Conservation (phyloP, 2,797 vertebrate species). For the Chelon auratus region DNA sequence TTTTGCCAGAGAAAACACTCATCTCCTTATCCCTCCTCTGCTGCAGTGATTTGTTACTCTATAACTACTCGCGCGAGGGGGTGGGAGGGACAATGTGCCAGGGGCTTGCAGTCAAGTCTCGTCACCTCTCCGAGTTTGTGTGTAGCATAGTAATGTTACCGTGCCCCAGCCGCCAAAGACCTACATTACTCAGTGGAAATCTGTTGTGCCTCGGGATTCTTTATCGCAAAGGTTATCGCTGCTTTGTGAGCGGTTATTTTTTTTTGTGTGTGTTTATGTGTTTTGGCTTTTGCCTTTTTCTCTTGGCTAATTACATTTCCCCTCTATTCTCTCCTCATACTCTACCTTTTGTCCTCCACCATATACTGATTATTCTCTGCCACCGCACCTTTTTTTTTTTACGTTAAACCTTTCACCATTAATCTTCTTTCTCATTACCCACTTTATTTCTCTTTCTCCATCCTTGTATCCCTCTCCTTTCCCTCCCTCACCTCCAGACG, state of each 20-base stretch:
- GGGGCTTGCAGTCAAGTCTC: slow-evolving; percentile 37
- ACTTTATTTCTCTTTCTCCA: neutral
- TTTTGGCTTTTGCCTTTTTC: slow-evolving; percentile 47
- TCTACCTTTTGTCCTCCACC: slow-evolving; percentile 40
- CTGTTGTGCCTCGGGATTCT: slow-evolving; percentile 57
- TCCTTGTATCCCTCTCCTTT: neutral
- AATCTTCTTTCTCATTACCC: slow-evolving; percentile 14
- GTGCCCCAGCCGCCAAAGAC: slow-evolving; percentile 69
- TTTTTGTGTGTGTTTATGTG: slow-evolving; percentile 18
- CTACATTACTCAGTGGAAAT: slow-evolving; percentile 67
- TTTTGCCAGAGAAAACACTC: slow-evolving; percentile 61
- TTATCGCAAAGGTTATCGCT: slow-evolving; percentile 78
- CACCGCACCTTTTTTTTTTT: slow-evolving; percentile 20
- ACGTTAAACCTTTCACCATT: slow-evolving; percentile 28
- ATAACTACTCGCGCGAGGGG: slow-evolving; percentile 41
- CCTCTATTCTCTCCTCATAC: slow-evolving; percentile 15
- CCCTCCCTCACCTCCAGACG: slow-evolving; percentile 75
- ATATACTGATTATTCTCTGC: slow-evolving; percentile 34
- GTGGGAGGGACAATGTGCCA: slow-evolving; percentile 37
- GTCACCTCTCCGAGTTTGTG: slow-evolving; percentile 61
- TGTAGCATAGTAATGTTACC: slow-evolving; percentile 67
- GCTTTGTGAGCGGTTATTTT: slow-evolving; percentile 49
- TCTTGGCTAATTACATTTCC: slow-evolving; percentile 46
- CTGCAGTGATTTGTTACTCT: slow-evolving; percentile 50
- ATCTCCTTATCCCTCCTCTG: slow-evolving; percentile 47